Percentiles rank a stretch among this genome's conserved stretches.
These are phyloP conservation scores for Myioborus melanocephalus DNA, from an alignment of 2,797 vertebrate species.

Conservation along the genomic window DNA sequence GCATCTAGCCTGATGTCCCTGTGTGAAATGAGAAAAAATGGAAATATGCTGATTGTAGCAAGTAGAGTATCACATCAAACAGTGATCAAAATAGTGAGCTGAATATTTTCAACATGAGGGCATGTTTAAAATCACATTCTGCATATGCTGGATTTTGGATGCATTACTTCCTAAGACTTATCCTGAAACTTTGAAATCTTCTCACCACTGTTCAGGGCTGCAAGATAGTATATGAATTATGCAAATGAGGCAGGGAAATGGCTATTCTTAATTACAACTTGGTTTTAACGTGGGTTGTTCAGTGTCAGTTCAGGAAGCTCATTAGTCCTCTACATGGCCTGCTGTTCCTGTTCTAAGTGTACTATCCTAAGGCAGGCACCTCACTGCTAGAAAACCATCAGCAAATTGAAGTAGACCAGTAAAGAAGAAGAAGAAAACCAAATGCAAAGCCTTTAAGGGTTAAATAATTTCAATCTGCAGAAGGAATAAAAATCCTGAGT, in stretches of 20 bases:
- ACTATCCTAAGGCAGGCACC: background rate
- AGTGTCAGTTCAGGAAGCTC: background rate
- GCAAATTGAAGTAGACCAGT: background rate
- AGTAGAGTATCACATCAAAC: background rate
- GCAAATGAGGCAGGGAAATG: background rate
- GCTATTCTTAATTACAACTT: background rate
- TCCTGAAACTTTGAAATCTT: background rate
- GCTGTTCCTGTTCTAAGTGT: background rate
- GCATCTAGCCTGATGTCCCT: background rate
- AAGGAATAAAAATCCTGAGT: background rate
- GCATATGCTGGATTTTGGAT: background rate
- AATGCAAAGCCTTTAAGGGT: background rate
- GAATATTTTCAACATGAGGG: background rate
- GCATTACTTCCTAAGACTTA: background rate
- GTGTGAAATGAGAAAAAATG: background rate
- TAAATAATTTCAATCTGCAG: background rate
- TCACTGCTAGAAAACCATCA: background rate
- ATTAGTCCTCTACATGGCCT: background rate
- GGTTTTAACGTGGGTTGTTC: background rate
- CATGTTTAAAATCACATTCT: background rate
- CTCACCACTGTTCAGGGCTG: background rate
- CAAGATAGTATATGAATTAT: background rate
- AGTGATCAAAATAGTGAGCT: background rate
- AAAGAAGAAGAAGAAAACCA: background rate
- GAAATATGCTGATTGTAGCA: background rate